Evolutionary conservation across 2,888 invertebrate genomes (phyloP), one percentile per base, ranked within the genome.

Genomic region (Chirona hameri): DNA sequence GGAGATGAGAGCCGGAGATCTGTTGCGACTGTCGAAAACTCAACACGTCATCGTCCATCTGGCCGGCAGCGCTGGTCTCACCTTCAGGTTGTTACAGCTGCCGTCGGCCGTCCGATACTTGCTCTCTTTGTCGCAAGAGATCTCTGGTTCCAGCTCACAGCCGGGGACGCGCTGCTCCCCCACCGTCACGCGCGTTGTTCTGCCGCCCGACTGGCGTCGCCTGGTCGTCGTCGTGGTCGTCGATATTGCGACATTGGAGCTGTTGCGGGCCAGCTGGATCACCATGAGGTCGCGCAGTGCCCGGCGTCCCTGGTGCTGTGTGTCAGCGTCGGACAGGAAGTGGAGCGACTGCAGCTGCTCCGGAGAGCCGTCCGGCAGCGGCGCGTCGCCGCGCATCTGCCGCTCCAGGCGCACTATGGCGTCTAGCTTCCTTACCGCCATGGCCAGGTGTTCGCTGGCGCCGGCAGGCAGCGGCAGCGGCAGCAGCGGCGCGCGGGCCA

Each of bases 21-120:
- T n/a, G n/a, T n/a, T n/a, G n/a, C n/a, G 39, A 39, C 39, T 39
- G 39, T 39, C 39, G 7, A 39, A 39, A 7, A 7, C 7, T 7
- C 39, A 39, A 39, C 39, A 39, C 39, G 7, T 39, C 7, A 39
- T 7, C 39, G 4, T 39, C 7, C 2, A 2, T 39, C 39, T 2
- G 39, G 39, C 39, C 39, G 39, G 2, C 39, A 39, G 39, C 39
- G 39, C 39, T 39, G 39, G 39, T 14, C 65, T 72, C 31, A 72
- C 46, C n/a, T 79, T 46, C 48, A 79, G 79, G 48, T 79, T 79
- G 79, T 79, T 79, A 48, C 79, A 79, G 12, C 12, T 24, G 79
- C 79, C 79, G 79, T 46, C 48, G 14, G 24, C n/a, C 2, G 79
- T 79, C 10, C 48, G 46, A 15, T 29, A 15, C 27, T 5, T 27